Percentiles rank a stretch among this genome's conserved stretches.
phyloP scores from a whole-genome alignment of 1,140 invertebrate genomes.

The Leptoteleia sp. region DNA sequence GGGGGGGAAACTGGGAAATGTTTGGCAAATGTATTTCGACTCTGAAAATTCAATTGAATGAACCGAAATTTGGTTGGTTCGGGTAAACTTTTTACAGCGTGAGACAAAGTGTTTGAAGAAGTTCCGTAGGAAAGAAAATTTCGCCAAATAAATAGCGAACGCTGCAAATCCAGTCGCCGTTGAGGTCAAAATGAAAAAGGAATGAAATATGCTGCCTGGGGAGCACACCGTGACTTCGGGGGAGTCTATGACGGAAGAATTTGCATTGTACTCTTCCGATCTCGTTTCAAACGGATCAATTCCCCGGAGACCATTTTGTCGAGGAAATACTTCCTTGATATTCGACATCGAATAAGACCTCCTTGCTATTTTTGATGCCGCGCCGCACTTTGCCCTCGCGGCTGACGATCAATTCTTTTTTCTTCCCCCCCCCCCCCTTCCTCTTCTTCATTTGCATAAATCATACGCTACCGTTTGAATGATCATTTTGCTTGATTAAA shows the following conservation, averaged over 20 bases:
- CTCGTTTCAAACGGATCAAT: conserved; percentile 44
- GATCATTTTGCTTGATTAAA: conserved; percentile 2
- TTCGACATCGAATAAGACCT: conserved; percentile 31
- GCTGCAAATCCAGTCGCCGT: conserved; percentile 24
- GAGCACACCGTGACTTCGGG: conserved; percentile 22
- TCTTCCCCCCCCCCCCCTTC: no score
- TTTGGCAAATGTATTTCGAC: conserved; percentile 7
- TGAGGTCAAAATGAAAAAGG: conserved; percentile 43
- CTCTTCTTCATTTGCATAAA: conserved; percentile 27
- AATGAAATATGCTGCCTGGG: conserved; percentile 31
- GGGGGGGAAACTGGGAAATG: not conserved
- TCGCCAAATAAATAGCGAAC: conserved; percentile 29
- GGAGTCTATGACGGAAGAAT: conserved; percentile 37
- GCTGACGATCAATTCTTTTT: no score
- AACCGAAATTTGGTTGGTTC: conserved; percentile 25
- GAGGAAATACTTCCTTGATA: conserved; percentile 39
- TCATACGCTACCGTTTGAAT: not conserved
- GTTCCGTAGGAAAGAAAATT: conserved; percentile 22
- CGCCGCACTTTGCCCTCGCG: not conserved
- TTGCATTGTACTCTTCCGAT: conserved; percentile 41
- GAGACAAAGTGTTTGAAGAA: conserved; percentile 39
- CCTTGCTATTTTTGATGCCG: conserved; percentile 28
- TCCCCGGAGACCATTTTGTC: conserved; percentile 36
- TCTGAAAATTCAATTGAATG: conserved; percentile 22
- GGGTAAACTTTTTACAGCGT: conserved; percentile 35